phyloP scores from a whole-genome alignment of 2,113 vertebrate species.

The Miniopterus natalensis region DNA sequence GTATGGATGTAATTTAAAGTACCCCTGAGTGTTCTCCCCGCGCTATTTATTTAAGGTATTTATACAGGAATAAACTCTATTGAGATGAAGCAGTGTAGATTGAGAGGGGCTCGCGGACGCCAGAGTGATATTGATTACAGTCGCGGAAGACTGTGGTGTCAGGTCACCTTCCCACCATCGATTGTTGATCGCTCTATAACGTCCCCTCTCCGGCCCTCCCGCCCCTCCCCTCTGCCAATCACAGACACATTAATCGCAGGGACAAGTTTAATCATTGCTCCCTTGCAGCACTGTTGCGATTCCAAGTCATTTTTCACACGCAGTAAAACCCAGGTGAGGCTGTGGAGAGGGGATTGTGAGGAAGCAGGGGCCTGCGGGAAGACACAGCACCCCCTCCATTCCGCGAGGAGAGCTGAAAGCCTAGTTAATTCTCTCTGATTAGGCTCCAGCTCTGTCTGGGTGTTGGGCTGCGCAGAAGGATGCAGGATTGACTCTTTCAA shows the following conservation, averaged over 20 bases:
- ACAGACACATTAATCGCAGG: slow-evolving; percentile 80
- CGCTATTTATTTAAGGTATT: slow-evolving; percentile 83
- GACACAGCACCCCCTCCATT: not conserved
- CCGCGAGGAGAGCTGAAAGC: not conserved
- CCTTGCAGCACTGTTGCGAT: slow-evolving; percentile 47
- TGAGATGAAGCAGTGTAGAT: slow-evolving; percentile 77
- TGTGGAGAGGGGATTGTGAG: not conserved
- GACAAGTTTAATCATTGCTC: slow-evolving; percentile 81
- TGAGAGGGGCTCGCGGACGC: slow-evolving; percentile 58
- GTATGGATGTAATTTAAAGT: slow-evolving; percentile 83
- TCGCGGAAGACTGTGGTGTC: slow-evolving; percentile 80
- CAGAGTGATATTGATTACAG: slow-evolving; percentile 84
- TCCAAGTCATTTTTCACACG: slow-evolving; percentile 75
- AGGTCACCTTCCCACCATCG: slow-evolving; percentile 88
- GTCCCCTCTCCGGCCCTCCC: not conserved
- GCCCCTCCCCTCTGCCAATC: slow-evolving; percentile 79
- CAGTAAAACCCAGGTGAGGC: slow-evolving; percentile 35
- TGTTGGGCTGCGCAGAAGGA: not conserved
- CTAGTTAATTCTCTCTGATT: slow-evolving; percentile 50
- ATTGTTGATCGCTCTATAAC: slow-evolving; percentile 83
- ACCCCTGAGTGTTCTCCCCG: slow-evolving; percentile 75
- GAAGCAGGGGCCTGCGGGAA: not conserved
- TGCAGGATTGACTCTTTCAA: not conserved
- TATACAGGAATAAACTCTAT: slow-evolving; percentile 79
- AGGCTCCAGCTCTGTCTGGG: not conserved